Base-by-base conservation (phyloP, 2,888 invertebrate species). In the Archips crataeganus region DNA sequence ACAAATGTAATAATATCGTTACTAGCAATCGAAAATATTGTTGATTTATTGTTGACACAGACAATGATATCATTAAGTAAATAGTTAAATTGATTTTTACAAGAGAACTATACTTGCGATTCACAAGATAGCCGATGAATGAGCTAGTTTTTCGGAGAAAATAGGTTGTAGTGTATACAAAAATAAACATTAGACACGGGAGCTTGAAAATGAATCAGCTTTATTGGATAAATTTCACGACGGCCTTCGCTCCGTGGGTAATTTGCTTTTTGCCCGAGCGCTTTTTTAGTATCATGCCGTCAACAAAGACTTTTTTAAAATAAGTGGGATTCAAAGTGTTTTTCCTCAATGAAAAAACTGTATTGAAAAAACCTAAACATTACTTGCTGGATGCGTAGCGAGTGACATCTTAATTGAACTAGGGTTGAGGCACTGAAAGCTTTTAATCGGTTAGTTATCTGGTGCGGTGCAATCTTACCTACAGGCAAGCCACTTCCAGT, bases 221-320 rank as follows among this genome's bases (percentile, higher is more conserved):
- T 51, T n/a, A 42, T 23, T 34, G 51, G 60, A 39, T 54, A 23
- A 54, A 67, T 62, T 72, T 68, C 54, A 47, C 59, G 63, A 32
- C 47, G 68, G 63, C 72, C 68, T 73, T 63, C 57, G 57, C 34
- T 36, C 54, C 60, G 34, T 67, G 57, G 47, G 23, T 68, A 63
- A 47, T 47, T 45, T 15, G 47, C 57, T 73, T 63, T 57, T 71
- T 66, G 54, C 65, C 34, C 34, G 15, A 10, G 60, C 51, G 51
- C 51, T 61, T 66, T 70, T 70, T 64, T 61, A 32, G 42, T 3
- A 23, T 10, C 11, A 60, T 51, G 66, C 60, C 11, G 59, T 51
- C 60, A 15, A 59, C 51, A 66, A 51, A 51, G 63, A 11, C 60
- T 60, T 61, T 66, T 61, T 65, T n/a, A 63, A 49, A 63, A 51